These are phyloP conservation scores for Melieria crassipennis DNA, from an alignment of 2,888 invertebrate genomes.

Conservation along the genomic window DNA sequence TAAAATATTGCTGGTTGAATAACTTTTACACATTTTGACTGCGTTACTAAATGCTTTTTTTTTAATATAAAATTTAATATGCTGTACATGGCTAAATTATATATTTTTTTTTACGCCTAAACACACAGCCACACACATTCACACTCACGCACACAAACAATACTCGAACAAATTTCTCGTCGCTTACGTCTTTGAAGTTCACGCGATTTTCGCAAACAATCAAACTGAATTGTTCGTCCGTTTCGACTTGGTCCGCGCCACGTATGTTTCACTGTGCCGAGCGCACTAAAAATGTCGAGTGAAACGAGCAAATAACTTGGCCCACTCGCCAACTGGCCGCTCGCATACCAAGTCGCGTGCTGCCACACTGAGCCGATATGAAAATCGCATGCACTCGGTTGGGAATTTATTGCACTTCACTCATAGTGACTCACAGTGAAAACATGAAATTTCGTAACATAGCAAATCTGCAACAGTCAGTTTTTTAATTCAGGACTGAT, in stretches of 20 bases:
- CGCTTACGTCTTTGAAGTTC: constrained; percentile 16
- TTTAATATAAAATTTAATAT: neutral
- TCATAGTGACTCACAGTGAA: too few relatives aligned
- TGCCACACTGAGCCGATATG: neutral
- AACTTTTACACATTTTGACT: neutral
- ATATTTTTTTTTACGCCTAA: neutral
- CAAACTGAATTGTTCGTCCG: neutral
- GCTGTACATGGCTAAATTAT: neutral
- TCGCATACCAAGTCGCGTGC: neutral
- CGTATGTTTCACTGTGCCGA: constrained; percentile 22
- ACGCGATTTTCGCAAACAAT: constrained; percentile 13
- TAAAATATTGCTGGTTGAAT: neutral
- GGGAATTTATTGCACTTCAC: too few relatives aligned
- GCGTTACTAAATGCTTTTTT: neutral
- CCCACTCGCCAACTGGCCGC: neutral
- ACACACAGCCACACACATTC: neutral
- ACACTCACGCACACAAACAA: neutral
- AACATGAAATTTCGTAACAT: too few relatives aligned
- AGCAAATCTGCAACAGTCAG: too few relatives aligned
- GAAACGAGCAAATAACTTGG: neutral
- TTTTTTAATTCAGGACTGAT: too few relatives aligned
- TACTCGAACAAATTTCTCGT: constrained; percentile 4
- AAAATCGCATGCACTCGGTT: too few relatives aligned
- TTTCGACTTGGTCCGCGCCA: constrained; percentile 18
- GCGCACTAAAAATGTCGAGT: constrained; percentile 23